Evolutionary conservation across 2,113 vertebrate species (phyloP), one percentile per base, ranked within the genome.

Genomic region (Podarcis raffonei): DNA sequence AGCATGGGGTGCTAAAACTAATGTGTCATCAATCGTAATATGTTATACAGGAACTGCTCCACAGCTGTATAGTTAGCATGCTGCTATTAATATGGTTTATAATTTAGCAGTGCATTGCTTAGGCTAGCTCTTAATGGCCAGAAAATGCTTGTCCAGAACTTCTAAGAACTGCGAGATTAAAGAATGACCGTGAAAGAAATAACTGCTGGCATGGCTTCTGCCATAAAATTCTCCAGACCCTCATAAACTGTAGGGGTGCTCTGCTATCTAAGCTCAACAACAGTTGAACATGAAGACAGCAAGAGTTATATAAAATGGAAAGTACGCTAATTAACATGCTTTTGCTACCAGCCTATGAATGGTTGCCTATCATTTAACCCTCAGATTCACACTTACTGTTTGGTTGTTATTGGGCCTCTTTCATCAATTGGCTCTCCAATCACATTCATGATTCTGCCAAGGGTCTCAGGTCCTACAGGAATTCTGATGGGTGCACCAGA

Each of bases 361-460:
- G 16, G 6, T 6, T 83, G 69, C 37, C 65, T 37, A 30, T 27
- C 2, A 37, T 53, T 77, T 48, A 77, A 65, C 9, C 13, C 1
- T 35, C 30, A 77, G n/a, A 37, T 69, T 0, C 0, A 3, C 81
- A 94, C 98, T 98, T 94, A 99, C 99, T 98, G 98, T 93, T 99
- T 99, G 13, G 99, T 99, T 3, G 96, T 97, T 95, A 99, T 99
- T 91, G 99, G 98, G 57, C 99, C 99, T 92, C 99, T 97, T 96
- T 99, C 99, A 0, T 99, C 99, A 57, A 99, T 99, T 87, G 99
- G 99, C 27, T 99, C 98, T 6, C 99, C 99, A 1, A 99, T 99
- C 92, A 99, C 99, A 72, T 99, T 99, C 99, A 99, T 99, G 93
- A 99, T 99, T 94, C 99, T 98, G 80, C 99, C 99, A 90, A 99